A percentile compares a stretch with the other conserved stretches of the same genome.
phyloP scores from a whole-genome alignment of 2,113 vertebrate species.

The Hylia prasina region DNA sequence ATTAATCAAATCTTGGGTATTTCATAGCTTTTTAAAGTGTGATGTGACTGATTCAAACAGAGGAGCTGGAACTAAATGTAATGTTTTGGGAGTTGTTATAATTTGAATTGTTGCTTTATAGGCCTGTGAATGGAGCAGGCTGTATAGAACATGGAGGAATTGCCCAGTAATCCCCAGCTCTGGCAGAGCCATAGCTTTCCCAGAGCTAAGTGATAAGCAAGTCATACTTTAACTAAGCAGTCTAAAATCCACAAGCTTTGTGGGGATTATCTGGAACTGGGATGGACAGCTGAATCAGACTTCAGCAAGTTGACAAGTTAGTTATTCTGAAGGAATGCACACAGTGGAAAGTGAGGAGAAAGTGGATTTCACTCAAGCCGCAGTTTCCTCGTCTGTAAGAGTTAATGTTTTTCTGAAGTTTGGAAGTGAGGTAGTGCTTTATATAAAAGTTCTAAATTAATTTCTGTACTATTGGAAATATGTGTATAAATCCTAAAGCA shows the following conservation, averaged over 20 bases:
- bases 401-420: background rate
- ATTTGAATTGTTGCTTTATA: background rate
- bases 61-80: background rate
- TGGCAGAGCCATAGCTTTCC: background rate
- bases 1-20: background rate
- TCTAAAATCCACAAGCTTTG: constrained; percentile 15
- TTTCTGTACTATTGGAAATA: background rate
- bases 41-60: background rate
- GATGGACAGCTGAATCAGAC: background rate
- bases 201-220: constrained; percentile 12
- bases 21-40: background rate
- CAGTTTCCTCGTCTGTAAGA: background rate
- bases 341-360: background rate
- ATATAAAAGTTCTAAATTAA: background rate
- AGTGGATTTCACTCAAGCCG: background rate
- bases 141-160: background rate
- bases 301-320: background rate
- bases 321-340: background rate
- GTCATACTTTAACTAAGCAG: constrained; percentile 16
- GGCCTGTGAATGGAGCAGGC: background rate
- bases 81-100: background rate
- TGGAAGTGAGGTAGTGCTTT: background rate
- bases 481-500: background rate
- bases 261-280: background rate
- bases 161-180: background rate